Evolutionary conservation across 2,797 vertebrate genomes (phyloP).

Genomic region (Gambelia wislizenii): DNA sequence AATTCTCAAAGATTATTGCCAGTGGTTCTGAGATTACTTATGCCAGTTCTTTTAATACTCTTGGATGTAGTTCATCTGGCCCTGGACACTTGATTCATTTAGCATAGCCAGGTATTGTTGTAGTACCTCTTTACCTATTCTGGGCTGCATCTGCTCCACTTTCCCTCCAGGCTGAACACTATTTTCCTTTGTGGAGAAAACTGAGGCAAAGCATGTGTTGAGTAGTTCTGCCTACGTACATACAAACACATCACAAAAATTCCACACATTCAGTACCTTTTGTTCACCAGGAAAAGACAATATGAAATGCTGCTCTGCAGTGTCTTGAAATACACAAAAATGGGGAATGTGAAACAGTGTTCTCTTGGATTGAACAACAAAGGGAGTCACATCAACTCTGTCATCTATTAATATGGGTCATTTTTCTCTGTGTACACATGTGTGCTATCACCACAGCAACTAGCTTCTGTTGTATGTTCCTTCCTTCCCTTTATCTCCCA

Average conservation of each 20-base stretch:
- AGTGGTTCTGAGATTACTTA: too few relatives aligned
- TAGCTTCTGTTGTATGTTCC: neutral
- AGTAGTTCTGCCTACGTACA: too few relatives aligned
- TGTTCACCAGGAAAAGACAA: neutral
- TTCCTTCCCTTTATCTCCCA: neutral
- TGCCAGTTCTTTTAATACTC: too few relatives aligned
- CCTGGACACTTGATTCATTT: too few relatives aligned
- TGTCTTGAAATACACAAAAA: neutral
- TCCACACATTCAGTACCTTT: neutral
- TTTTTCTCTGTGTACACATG: neutral
- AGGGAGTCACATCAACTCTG: neutral
- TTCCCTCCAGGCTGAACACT: too few relatives aligned
- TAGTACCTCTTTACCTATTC: too few relatives aligned
- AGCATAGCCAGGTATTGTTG: too few relatives aligned
- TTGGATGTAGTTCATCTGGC: too few relatives aligned
- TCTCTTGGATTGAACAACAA: neutral
- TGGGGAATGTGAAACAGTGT: neutral
- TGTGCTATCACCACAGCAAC: constrained; percentile 25
- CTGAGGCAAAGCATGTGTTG: too few relatives aligned
- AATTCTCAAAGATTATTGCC: too few relatives aligned
- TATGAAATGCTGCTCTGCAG: neutral
- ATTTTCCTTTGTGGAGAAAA: too few relatives aligned
- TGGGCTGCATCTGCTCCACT: too few relatives aligned
- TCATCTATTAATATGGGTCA: neutral
- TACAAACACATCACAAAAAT: neutral